Percentiles rank a stretch among this genome's conserved stretches.
These are phyloP conservation scores for Netelia inedita DNA, from an alignment of 2,888 invertebrate species.

Conservation along the genomic window DNA sequence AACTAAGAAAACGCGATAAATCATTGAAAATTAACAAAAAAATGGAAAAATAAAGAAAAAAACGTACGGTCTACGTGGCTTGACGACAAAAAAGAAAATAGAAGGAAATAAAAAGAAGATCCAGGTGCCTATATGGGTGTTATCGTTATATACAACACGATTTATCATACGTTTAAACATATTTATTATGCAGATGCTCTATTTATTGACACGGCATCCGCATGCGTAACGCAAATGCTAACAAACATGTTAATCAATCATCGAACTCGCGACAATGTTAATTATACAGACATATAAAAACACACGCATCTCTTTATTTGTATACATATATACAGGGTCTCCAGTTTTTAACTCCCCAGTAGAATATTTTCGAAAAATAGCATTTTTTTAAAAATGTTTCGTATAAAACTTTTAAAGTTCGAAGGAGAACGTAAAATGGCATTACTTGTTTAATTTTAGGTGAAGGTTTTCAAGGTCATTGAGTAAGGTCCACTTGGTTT, in stretches of 20 bases:
- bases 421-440: too few relatives aligned
- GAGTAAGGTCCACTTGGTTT: too few relatives aligned
- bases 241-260: slow-evolving; percentile 64
- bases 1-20: slow-evolving; percentile 27
- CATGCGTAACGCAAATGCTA: slow-evolving; percentile 55
- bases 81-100: slow-evolving; percentile 37
- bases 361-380: too few relatives aligned
- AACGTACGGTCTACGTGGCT: slow-evolving; percentile 43
- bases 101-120: slow-evolving; percentile 45
- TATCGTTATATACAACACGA: slow-evolving; percentile 61
- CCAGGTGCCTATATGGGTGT: slow-evolving; percentile 67
- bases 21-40: slow-evolving; percentile 18
- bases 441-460: too few relatives aligned
- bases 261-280: slow-evolving; percentile 60
- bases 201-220: slow-evolving; percentile 57
- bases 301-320: slow-evolving; percentile 8
- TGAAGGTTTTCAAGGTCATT: too few relatives aligned
- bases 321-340: slow-evolving; percentile 26
- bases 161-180: slow-evolving; percentile 65
- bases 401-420: too few relatives aligned
- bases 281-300: slow-evolving; percentile 36
- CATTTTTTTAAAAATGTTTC: too few relatives aligned
- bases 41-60: slow-evolving; percentile 32
- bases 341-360: not conserved
- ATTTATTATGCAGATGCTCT: slow-evolving; percentile 68